These are phyloP conservation scores for Neoseiulus cucumeris DNA, from an alignment of 1,140 invertebrate species.

Conservation along the genomic window DNA sequence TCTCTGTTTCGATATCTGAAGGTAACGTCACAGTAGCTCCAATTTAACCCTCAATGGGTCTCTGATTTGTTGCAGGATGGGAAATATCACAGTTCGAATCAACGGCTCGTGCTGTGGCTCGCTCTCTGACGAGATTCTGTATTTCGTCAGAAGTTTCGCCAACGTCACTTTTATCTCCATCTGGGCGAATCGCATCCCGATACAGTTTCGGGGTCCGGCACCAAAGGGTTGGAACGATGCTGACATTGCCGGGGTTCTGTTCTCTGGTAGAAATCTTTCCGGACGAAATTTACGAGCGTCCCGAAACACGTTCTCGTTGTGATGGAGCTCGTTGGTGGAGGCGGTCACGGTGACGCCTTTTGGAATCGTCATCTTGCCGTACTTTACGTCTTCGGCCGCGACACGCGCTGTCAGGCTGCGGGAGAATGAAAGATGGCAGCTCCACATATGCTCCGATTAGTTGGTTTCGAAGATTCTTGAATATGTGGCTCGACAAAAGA, in stretches of 20 bases:
- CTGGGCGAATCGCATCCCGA: too few species aligned
- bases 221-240: conserved; percentile 20
- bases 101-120: too few species aligned
- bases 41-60: too few species aligned
- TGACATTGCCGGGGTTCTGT: conserved; percentile 19
- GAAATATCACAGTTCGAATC: too few species aligned
- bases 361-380: conserved; percentile 18
- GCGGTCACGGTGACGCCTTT: conserved; percentile 39
- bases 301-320: conserved; percentile 39
- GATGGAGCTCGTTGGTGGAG: conserved; percentile 41
- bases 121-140: too few species aligned
- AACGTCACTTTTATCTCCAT: too few species aligned
- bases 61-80: too few species aligned
- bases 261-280: conserved; percentile 43
- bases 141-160: too few species aligned
- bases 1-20: too few species aligned
- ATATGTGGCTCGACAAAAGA: background rate
- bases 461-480: background rate
- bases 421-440: conserved; percentile 15
- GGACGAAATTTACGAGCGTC: conserved; percentile 52
- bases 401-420: conserved; percentile 11
- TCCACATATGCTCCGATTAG: background rate
- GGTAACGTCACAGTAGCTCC: too few species aligned
- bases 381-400: conserved; percentile 10
- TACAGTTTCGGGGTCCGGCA: too few species aligned